A percentile compares a stretch with the other conserved stretches of the same genome.
Conservation (phyloP, 2,113 vertebrate species). For the Symphodus melops region DNA sequence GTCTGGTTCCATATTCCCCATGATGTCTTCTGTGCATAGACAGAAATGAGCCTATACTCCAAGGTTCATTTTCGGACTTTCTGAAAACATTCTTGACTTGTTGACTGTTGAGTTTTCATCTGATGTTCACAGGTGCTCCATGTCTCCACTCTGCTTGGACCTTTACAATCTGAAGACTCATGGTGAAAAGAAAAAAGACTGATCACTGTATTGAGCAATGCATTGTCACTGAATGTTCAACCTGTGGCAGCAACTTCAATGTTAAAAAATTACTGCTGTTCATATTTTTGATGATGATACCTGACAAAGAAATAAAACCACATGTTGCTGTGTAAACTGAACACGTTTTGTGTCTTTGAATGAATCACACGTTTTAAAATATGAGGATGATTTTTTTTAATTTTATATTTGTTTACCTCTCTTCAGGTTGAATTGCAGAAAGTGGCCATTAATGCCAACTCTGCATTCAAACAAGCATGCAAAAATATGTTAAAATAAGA, state of each 20-base stretch:
- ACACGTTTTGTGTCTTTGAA: conserved; percentile 15
- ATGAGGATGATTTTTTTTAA: no score
- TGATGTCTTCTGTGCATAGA: background rate
- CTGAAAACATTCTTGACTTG: conserved; percentile 2
- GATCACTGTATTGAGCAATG: conserved; percentile 1
- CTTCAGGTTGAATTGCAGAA: no score
- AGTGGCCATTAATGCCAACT: no score
- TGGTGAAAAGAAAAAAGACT: background rate
- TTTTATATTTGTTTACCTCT: no score
- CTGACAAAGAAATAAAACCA: conserved; percentile 66
- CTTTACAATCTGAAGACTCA: conserved; percentile 9
- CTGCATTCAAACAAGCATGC: no score
- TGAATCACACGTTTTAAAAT: background rate
- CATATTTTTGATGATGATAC: conserved; percentile 52
- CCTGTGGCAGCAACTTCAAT: conserved; percentile 36
- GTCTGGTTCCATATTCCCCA: no score
- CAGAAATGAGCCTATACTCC: background rate
- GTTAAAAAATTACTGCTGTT: conserved; percentile 35
- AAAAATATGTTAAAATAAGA: no score
- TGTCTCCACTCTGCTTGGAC: conserved; percentile 3
- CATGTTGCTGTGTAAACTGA: conserved; percentile 66
- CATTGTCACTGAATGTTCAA: conserved; percentile 28
- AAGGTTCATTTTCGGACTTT: conserved; percentile 11
- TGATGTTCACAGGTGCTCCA: conserved; percentile 19
- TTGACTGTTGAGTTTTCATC: conserved; percentile 23